Evolutionary conservation across 2,113 vertebrate species (phyloP), one percentile per base, ranked within the genome.

Genomic region (Lampris megalopsis): DNA sequence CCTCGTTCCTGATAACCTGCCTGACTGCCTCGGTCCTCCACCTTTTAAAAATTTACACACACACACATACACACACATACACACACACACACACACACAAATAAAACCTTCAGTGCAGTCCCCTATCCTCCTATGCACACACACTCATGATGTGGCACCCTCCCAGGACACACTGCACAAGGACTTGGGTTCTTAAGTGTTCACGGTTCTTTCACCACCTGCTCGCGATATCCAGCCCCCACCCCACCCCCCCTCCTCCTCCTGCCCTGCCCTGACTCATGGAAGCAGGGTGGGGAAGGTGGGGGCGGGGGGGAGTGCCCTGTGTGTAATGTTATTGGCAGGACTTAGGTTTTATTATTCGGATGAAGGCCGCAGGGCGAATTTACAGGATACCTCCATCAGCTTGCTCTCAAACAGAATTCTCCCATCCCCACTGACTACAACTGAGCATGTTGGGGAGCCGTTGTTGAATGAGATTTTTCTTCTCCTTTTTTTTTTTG

Each of bases 91-190:
- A 74, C 41, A 38, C 68, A 68, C 63, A 63, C 74, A 43, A 45
- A 11, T 53, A 62, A 58, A 41, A 3, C 6, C 35, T 24, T 24
- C 24, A 24, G 24, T 24, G 24, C 24, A 24, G 24, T 24, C 54
- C n/a, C n/a, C 45, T n/a, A 24, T 1, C 42, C 36, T 9, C 53
- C 7, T 45, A 45, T 41, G 48, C 56, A 56, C 76, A 71, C 89
- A 88, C 87, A 69, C 83, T 80, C 80, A 79, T 86, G 79, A 84
- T 81, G 86, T 86, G 87, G 84, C 83, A 78, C 79, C 64, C 65
- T 74, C 8, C 68, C 82, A 86, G 87, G 86, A 62, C 82, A 79
- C 86, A 79, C 86, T 83, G 90, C 90, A 91, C 84, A 87, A 89
- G 88, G 88, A 88, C 89, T 88, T 71, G 79, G 82, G 84, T 86